Evolutionary conservation across 2,888 invertebrate species (phyloP).

Genomic region (Sinopyrophorus schimmeli): DNA sequence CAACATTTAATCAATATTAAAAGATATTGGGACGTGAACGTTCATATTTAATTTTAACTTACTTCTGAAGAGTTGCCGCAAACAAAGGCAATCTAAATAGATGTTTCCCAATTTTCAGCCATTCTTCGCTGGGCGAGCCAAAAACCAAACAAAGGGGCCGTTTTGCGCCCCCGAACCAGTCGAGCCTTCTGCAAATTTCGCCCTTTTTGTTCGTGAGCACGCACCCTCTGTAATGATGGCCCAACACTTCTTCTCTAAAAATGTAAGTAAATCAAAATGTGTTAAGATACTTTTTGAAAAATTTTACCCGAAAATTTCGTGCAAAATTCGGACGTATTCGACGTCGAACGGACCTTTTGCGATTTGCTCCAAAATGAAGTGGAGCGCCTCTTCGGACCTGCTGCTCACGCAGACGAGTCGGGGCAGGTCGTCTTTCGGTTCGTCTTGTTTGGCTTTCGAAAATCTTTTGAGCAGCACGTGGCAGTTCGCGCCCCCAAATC

Average conservation of each 20-base stretch:
- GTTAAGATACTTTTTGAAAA: background rate
- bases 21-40: too few species aligned
- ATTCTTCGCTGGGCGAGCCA: constrained; percentile 3
- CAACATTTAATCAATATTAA: too few species aligned
- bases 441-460: constrained; percentile 60
- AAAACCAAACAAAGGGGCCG: constrained; percentile 11
- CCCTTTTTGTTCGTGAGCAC: constrained; percentile 20
- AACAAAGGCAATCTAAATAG: constrained; percentile 77
- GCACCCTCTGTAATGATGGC: constrained; percentile 20
- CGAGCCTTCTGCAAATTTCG: constrained; percentile 10
- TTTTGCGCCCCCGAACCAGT: constrained; percentile 5
- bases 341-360: constrained; percentile 64
- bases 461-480: constrained; percentile 69
- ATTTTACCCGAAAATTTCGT: constrained; percentile 44
- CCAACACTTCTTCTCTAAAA: constrained; percentile 11
- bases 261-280: background rate
- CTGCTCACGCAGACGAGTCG: constrained; percentile 77
- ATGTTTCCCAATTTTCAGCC: constrained; percentile 7
- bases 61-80: constrained; percentile 68
- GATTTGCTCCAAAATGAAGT: constrained; percentile 66
- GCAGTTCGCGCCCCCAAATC: constrained; percentile 90
- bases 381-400: constrained; percentile 76
- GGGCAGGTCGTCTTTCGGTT: constrained; percentile 68
- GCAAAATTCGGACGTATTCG: constrained; percentile 55
- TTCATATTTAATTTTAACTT: background rate